Evolutionary conservation across 2,113 vertebrate genomes (phyloP).

Genomic region (Semnornis frantzii): DNA sequence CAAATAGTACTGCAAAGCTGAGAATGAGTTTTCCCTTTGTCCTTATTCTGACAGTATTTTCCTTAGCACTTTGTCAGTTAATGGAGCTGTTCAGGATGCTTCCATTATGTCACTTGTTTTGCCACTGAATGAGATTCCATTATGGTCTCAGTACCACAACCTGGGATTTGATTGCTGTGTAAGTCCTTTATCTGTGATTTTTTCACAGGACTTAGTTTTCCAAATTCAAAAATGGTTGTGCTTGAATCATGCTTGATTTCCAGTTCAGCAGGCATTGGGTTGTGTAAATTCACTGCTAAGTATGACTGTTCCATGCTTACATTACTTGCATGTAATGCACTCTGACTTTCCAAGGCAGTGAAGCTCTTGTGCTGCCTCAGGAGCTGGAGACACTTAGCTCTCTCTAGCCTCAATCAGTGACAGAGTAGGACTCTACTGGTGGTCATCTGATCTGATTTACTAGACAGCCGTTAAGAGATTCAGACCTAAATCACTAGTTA

Average conservation of each 20-base stretch:
- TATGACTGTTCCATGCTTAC: not conserved
- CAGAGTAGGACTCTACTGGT: not conserved
- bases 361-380: not conserved
- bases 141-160: not conserved
- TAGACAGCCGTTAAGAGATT: not conserved
- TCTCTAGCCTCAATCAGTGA: not conserved
- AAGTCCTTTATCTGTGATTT: not conserved
- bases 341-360: not conserved
- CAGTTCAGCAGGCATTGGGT: not conserved
- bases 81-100: not conserved
- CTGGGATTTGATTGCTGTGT: not conserved
- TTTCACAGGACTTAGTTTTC: not conserved
- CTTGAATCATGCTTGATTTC: conserved; percentile 24
- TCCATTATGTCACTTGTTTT: not conserved
- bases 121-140: not conserved
- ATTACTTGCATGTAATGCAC: not conserved
- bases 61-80: not conserved
- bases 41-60: not conserved
- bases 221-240: not conserved
- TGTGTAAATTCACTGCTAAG: not conserved
- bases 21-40: not conserved
- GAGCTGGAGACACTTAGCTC: not conserved
- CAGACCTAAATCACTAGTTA: not conserved
- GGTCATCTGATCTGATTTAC: not conserved
- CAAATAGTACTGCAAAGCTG: not conserved